A percentile compares a stretch with the other conserved stretches of the same genome.
These are phyloP conservation scores for Ephialtes manifestator DNA, from an alignment of 2,888 invertebrate species.

Conservation along the genomic window DNA sequence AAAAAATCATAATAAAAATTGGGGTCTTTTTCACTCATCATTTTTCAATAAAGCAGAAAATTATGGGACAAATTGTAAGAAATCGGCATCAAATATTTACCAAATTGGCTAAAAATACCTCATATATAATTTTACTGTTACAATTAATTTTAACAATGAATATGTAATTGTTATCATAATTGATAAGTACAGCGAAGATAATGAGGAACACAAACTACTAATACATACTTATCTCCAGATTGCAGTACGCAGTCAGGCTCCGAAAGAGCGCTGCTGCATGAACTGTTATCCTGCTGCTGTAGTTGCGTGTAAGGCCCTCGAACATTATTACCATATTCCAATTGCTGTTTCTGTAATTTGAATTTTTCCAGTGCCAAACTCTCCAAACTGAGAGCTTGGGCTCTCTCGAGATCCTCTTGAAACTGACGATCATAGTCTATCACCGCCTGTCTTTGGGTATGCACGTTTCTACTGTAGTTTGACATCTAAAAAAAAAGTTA, in stretches of 20 bases:
- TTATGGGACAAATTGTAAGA: no score
- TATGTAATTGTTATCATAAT: background rate
- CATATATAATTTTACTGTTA: background rate
- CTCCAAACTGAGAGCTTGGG: slow-evolving; percentile 95
- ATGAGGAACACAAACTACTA: background rate
- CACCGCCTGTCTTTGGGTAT: slow-evolving; percentile 79
- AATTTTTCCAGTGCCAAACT: slow-evolving; percentile 94
- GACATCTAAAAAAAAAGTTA: slow-evolving; percentile 80
- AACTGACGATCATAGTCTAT: slow-evolving; percentile 93
- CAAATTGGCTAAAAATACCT: no score
- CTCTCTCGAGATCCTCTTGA: slow-evolving; percentile 95
- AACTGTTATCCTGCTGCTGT: slow-evolving; percentile 64
- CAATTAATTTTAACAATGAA: slow-evolving; percentile 1
- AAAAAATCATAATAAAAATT: no score
- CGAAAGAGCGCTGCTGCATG: slow-evolving; percentile 70
- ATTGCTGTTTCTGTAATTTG: slow-evolving; percentile 89
- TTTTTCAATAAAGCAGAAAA: no score
- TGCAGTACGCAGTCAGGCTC: slow-evolving; percentile 77
- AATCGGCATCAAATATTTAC: no score
- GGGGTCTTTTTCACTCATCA: no score
- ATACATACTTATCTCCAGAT: slow-evolving; percentile 78
- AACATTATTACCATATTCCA: slow-evolving; percentile 76
- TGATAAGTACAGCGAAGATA: background rate
- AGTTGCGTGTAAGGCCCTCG: slow-evolving; percentile 66
- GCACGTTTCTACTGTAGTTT: slow-evolving; percentile 80